Evolutionary conservation across 2,888 invertebrate genomes (phyloP).

Genomic region (Cosmia trapezina): DNA sequence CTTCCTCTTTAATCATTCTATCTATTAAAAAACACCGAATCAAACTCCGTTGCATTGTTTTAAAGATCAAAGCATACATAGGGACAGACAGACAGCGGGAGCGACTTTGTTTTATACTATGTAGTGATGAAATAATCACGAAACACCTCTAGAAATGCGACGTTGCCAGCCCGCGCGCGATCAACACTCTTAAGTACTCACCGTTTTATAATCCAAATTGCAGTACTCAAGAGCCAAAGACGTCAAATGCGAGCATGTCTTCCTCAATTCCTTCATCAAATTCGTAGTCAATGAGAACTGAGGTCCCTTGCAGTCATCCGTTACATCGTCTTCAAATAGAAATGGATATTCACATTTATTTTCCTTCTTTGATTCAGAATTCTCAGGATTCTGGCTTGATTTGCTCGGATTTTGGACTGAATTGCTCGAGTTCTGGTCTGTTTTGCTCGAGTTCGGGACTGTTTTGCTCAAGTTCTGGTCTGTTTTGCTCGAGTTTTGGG

Average conservation of each 20-base stretch:
- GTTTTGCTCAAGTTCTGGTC: not conserved
- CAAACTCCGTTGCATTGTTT: no score
- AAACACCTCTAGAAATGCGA: no score
- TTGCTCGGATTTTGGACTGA: not conserved
- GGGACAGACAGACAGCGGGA: no score
- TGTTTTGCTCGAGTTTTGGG: not conserved
- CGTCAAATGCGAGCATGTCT: slow-evolving; percentile 81
- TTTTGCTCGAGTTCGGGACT: not conserved
- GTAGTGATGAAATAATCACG: no score
- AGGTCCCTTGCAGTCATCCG: slow-evolving; percentile 70
- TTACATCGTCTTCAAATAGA: not conserved
- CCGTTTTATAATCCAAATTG: slow-evolving; percentile 86
- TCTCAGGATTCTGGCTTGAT: not conserved
- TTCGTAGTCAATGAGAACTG: slow-evolving; percentile 75
- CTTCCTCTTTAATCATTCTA: no score
- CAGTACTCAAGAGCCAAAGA: slow-evolving; percentile 87
- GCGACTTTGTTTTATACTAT: no score
- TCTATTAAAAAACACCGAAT: no score
- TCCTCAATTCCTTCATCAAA: slow-evolving; percentile 75
- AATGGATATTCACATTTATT: not conserved
- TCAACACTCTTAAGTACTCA: slow-evolving; percentile 67
- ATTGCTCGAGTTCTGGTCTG: not conserved
- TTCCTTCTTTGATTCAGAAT: not conserved
- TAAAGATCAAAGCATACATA: no score
- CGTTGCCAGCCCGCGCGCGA: no score